Conservation (phyloP, 1,140 invertebrate genomes). For the Nilaparvata lugens region DNA sequence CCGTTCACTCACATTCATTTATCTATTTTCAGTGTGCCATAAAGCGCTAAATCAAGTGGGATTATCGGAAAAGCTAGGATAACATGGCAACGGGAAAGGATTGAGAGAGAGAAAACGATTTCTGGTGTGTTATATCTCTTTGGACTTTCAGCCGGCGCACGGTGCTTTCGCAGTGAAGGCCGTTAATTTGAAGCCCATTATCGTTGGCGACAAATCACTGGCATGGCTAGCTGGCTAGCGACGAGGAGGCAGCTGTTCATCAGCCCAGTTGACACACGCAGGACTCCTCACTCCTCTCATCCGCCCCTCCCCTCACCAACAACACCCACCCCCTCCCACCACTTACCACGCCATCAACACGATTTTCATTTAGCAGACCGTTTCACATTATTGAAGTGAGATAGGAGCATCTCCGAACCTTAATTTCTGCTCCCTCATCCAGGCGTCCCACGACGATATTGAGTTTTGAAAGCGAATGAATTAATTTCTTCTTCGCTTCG, state of each 20-base stretch:
- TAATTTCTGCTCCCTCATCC: too few species aligned
- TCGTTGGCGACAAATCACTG: neutral
- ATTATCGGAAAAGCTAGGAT: neutral
- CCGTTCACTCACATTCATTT: too few species aligned
- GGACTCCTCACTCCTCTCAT: neutral
- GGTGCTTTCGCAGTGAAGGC: neutral
- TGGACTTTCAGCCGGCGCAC: neutral
- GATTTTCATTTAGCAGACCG: neutral
- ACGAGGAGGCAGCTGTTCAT: too few species aligned
- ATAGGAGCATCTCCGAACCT: neutral
- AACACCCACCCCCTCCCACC: neutral
- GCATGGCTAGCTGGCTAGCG: neutral
- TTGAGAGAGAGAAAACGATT: neutral
- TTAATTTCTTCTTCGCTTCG: neutral
- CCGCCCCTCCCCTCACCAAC: too few species aligned
- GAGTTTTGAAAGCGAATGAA: neutral
- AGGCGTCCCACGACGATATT: neutral
- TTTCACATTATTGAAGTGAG: neutral
- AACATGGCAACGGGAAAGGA: neutral
- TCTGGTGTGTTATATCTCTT: neutral
- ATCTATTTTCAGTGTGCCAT: neutral
- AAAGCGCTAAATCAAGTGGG: neutral
- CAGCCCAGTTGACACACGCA: neutral
- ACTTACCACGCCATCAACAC: neutral
- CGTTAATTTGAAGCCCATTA: neutral